Evolutionary conservation across 2,113 vertebrate species (phyloP).

Genomic region (Propithecus coquereli): DNA sequence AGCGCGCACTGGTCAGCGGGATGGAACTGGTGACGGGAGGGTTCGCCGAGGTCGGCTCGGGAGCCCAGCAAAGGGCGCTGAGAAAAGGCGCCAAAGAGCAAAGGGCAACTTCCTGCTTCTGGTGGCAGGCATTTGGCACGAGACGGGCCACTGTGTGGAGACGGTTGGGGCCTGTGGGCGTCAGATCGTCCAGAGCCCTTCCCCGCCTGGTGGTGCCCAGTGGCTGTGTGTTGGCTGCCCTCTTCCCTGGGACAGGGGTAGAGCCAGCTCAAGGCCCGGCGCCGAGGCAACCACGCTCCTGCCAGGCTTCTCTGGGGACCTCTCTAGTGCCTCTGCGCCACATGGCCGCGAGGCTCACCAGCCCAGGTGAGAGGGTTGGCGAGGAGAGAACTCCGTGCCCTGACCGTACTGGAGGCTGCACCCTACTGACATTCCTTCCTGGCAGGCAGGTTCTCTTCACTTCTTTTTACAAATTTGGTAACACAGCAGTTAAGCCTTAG

Average conservation of each 20-base stretch:
- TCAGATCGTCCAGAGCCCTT: too few species aligned
- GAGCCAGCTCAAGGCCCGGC: background rate
- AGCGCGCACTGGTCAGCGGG: background rate
- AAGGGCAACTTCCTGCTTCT: background rate
- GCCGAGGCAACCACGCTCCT: accelerated
- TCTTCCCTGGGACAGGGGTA: accelerated
- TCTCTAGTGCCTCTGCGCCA: background rate
- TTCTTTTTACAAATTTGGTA: too few species aligned
- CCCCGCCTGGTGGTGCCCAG: background rate
- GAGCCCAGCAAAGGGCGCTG: too few species aligned
- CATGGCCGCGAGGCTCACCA: too few species aligned
- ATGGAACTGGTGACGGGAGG: background rate
- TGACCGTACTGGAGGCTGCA: background rate
- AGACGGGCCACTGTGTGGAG: too few species aligned
- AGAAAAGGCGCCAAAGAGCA: background rate
- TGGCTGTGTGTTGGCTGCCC: too few species aligned
- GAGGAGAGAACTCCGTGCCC: accelerated
- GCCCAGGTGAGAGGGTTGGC: background rate
- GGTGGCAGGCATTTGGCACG: too few species aligned
- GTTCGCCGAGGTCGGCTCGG: accelerated
- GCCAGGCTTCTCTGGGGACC: accelerated
- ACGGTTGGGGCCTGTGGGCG: too few species aligned
- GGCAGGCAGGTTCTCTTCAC: too few species aligned
- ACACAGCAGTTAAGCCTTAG: too few species aligned
- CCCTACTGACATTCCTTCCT: too few species aligned